Base-by-base conservation (phyloP, 2,797 vertebrate species). In the Macrochelys suwanniensis region DNA sequence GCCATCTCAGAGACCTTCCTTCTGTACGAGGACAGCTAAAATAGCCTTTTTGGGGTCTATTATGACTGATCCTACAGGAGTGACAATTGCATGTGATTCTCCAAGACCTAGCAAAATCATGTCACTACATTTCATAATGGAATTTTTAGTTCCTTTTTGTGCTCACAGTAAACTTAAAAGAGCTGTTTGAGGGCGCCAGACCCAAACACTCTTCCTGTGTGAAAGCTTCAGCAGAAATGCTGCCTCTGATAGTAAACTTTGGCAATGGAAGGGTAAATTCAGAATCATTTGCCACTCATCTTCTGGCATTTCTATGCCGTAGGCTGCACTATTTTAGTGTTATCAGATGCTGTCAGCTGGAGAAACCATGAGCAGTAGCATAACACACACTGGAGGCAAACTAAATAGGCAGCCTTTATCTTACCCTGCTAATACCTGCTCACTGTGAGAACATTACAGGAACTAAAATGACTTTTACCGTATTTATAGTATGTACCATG, bases 281-380 rank as follows among this genome's bases (percentile, higher is more conserved):
- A 88, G 76, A 47, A 77, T 21, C 12, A 59, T 78, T 49, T 12
- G 42, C 26, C 16, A 9, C 37, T 57, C 28, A 33, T 53, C 21
- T 50, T 0, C 54, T 85, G 45, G 11, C 12, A 65, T 56, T 0
- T 68, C 16, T 47, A 0, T 37, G 12, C 0, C 0, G 28, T 79
- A 45, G 57, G 28, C 45, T 89, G 79, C 56, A n/a, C 74, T 76
- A 54, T 45, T 42, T 68, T 0, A 0, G 28, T 45, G 80, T 53
- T 2, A 2, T 12, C 9, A 0, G 0, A 3, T 42, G 2, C 0
- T 3, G 53, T 79, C 54, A 45, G 6, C 31, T n/a, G 28, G 87
- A 76, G 89, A 49, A 45, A 74, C 53, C 87, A 50, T 50, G 0
- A 7, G 25, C 74, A 17, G 17, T 23, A 37, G n/a, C 65, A 5